A percentile compares a stretch with the other conserved stretches of the same genome.
These are phyloP conservation scores for Drosophila quasianomalipes DNA, from an alignment of 2,888 invertebrate species.

Conservation along the genomic window DNA sequence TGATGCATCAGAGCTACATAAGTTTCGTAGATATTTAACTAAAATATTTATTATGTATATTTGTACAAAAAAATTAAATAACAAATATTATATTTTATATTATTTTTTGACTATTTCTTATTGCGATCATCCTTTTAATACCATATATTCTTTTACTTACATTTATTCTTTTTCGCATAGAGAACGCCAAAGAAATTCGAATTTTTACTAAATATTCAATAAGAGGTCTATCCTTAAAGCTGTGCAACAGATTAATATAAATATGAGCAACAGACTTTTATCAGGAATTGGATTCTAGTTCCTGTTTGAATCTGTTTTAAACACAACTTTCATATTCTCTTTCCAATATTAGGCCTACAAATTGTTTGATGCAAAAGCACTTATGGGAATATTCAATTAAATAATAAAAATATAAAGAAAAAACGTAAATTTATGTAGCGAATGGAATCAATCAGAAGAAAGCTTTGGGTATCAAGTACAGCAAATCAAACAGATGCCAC, in stretches of 20 bases:
- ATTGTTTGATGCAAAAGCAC: not conserved
- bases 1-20: too few species aligned
- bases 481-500: conserved; percentile 59
- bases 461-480: conserved; percentile 31
- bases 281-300: not conserved
- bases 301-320: not conserved
- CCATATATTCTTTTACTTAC: not conserved
- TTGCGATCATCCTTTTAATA: not conserved
- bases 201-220: not conserved
- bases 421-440: conserved; percentile 7
- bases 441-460: conserved; percentile 29
- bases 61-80: not conserved
- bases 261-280: not conserved
- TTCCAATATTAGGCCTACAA: not conserved
- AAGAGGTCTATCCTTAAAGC: not conserved
- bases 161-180: not conserved
- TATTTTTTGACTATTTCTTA: not conserved
- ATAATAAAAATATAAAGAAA: not conserved
- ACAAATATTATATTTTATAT: not conserved
- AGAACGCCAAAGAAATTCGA: not conserved
- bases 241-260: not conserved
- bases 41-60: not conserved
- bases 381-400: not conserved
- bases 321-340: not conserved
- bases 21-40: not conserved